Evolutionary conservation across 2,888 invertebrate species (phyloP).

Genomic region (Drosophila nr. perissopoda): DNA sequence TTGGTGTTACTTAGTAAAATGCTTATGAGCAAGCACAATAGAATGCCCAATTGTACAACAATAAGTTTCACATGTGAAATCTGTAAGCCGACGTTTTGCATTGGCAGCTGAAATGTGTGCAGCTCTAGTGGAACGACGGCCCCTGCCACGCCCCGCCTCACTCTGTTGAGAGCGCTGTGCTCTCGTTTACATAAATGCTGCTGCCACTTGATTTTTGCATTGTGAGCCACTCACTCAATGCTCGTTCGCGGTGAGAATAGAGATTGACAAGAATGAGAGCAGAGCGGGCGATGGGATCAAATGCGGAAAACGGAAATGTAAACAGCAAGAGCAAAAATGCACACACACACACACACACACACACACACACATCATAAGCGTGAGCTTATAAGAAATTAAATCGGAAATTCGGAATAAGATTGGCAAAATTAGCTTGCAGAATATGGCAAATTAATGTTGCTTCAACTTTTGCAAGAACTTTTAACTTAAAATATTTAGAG

Average conservation of each 20-base stretch:
- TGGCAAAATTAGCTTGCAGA: neutral
- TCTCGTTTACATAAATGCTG: slow-evolving; percentile 57
- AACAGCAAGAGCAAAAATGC: slow-evolving; percentile 44
- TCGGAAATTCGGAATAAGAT: neutral
- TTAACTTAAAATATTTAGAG: neutral
- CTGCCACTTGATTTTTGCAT: slow-evolving; percentile 39
- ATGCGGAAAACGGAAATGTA: slow-evolving; percentile 62
- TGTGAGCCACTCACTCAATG: slow-evolving; percentile 26
- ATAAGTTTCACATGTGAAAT: slow-evolving; percentile 1
- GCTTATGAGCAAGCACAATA: neutral
- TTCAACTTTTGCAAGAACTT: neutral
- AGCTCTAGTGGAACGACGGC: slow-evolving; percentile 3
- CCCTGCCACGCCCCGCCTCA: neutral
- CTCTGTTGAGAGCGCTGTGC: slow-evolving; percentile 19
- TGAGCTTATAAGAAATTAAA: neutral
- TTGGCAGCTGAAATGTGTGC: slow-evolving; percentile 34
- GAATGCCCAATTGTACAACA: neutral
- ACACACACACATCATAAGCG: neutral
- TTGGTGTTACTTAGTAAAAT: neutral
- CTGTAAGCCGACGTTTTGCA: slow-evolving; percentile 22
- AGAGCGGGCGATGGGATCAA: slow-evolving; percentile 15
- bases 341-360: neutral
- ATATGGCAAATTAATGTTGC: neutral
- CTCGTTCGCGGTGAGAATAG: slow-evolving; percentile 17
- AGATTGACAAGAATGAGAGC: slow-evolving; percentile 21